These are phyloP conservation scores for Polypedilum pembai DNA, from an alignment of 1,140 invertebrate genomes.

Conservation along the genomic window DNA sequence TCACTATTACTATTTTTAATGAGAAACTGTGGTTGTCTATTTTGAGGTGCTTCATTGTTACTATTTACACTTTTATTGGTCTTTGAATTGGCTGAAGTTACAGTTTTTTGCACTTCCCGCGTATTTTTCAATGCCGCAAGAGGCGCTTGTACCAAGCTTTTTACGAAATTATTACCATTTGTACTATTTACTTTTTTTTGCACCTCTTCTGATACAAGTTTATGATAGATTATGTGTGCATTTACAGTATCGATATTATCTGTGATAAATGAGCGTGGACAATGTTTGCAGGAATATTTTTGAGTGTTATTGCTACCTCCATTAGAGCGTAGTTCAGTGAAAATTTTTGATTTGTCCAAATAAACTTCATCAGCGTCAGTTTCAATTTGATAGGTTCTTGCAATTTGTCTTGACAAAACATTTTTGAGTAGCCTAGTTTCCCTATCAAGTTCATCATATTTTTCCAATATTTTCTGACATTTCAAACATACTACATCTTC, in stretches of 20 bases:
- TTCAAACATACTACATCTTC: neutral
- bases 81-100: neutral
- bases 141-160: neutral
- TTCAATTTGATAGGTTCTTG: neutral
- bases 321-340: neutral
- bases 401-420: neutral
- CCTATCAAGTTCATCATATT: neutral
- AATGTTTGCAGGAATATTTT: conserved; percentile 9
- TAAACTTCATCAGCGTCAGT: neutral
- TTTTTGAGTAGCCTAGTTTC: neutral
- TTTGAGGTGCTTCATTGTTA: neutral
- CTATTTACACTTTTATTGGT: neutral
- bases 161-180: neutral
- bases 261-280: neutral
- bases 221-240: conserved; percentile 15
- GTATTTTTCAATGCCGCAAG: neutral
- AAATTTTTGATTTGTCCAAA: conserved; percentile 18
- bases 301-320: neutral
- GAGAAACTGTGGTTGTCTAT: neutral
- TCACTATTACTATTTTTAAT: neutral
- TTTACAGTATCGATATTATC: neutral
- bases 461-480: neutral
- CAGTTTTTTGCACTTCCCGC: neutral
- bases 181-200: neutral
- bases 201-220: neutral